These are phyloP conservation scores for Climacteris rufus DNA, from an alignment of 2,113 vertebrate genomes.

Conservation along the genomic window DNA sequence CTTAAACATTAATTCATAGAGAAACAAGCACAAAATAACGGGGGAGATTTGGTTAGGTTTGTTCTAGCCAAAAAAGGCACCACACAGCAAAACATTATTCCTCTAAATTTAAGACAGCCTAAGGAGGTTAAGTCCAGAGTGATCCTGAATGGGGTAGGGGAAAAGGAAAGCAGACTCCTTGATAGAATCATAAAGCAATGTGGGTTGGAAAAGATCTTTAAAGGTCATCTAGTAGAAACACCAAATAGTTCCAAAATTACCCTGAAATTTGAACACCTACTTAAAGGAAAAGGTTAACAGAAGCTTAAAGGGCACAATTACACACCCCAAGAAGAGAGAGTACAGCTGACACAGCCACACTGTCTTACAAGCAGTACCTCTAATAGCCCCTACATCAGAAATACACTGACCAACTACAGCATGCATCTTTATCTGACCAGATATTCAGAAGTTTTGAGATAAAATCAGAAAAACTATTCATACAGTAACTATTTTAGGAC, in stretches of 20 bases:
- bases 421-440: neutral
- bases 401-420: neutral
- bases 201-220: neutral
- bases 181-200: neutral
- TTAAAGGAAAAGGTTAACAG: neutral
- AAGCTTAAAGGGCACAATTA: neutral
- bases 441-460: neutral
- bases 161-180: neutral
- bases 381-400: neutral
- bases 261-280: neutral
- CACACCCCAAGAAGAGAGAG: fast-evolving
- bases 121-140: neutral
- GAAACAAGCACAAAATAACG: neutral
- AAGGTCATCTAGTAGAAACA: neutral
- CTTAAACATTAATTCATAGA: neutral
- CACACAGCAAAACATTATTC: neutral
- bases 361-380: neutral
- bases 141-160: fast-evolving
- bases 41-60: neutral
- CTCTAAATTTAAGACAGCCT: neutral
- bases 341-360: neutral
- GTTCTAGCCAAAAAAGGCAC: neutral
- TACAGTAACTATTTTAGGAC: neutral
- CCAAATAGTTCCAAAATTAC: neutral
- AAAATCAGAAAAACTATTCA: neutral